phyloP scores from a whole-genome alignment of 2,113 vertebrate genomes.

The Otocyon megalotis region DNA sequence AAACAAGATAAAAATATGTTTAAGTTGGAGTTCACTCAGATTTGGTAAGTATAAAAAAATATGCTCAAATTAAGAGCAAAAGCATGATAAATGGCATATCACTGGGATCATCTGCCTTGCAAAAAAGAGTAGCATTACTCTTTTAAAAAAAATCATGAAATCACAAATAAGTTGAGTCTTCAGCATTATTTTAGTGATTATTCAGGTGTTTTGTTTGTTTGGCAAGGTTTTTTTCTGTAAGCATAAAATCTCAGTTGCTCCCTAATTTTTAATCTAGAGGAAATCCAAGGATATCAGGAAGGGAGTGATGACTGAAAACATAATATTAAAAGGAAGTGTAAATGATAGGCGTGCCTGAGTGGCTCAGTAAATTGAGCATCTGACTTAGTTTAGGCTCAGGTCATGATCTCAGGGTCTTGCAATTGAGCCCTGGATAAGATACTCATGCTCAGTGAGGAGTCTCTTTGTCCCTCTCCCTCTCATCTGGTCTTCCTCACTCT shows the following conservation, averaged over 20 bases:
- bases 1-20: slow-evolving; percentile 9
- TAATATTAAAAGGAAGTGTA: not conserved
- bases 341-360: not conserved
- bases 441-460: not conserved
- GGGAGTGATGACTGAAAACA: not conserved
- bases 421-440: not conserved
- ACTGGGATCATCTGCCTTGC: not conserved
- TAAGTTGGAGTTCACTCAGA: not conserved
- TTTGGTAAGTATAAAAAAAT: not conserved
- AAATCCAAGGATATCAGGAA: not conserved
- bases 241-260: not conserved
- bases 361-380: not conserved
- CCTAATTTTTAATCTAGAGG: not conserved
- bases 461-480: not conserved
- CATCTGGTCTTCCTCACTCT: not conserved
- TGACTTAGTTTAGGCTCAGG: not conserved
- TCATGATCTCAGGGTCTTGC: not conserved
- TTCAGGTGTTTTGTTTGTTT: not conserved
- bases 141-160: not conserved
- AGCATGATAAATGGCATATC: not conserved
- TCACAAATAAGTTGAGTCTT: not conserved
- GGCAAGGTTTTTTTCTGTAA: not conserved
- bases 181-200: not conserved
- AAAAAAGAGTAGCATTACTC: not conserved
- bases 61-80: not conserved